Percentiles rank a stretch among this genome's conserved stretches.
phyloP scores from a whole-genome alignment of 1,140 invertebrate species.

The Drosophila rufa region DNA sequence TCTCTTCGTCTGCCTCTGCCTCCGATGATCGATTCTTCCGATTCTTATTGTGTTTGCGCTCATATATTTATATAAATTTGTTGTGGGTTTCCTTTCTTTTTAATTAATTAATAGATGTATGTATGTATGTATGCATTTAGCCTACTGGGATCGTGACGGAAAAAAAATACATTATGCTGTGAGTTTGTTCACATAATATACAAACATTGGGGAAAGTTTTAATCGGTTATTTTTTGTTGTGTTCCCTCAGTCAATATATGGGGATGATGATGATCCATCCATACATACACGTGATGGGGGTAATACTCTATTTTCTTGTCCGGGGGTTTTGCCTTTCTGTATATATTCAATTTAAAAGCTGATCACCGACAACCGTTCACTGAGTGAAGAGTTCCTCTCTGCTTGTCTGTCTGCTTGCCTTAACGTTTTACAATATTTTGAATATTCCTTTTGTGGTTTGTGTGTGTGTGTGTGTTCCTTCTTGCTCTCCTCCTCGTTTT shows the following conservation, averaged over 20 bases:
- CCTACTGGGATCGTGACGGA: conserved; percentile 62
- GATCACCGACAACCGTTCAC: conserved; percentile 71
- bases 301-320: conserved; percentile 60
- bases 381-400: conserved; percentile 59
- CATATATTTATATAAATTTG: conserved; percentile 46
- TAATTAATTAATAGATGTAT: conserved; percentile 41
- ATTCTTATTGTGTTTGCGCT: conserved; percentile 70
- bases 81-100: conserved; percentile 15
- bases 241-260: background rate
- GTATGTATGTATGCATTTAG: conserved; percentile 37
- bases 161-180: conserved; percentile 25
- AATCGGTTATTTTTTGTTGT: conserved; percentile 13
- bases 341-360: conserved; percentile 51
- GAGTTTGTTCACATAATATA: conserved; percentile 14
- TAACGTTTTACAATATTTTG: conserved; percentile 73
- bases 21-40: conserved; percentile 26
- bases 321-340: conserved; percentile 28
- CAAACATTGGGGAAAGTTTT: conserved; percentile 23
- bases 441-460: conserved; percentile 61
- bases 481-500: conserved; percentile 19
- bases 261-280: conserved; percentile 30
- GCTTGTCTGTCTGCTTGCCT: conserved; percentile 28
- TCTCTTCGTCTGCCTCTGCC: conserved; percentile 25
- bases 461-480: conserved; percentile 24
- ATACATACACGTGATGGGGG: conserved; percentile 52